These are phyloP conservation scores for Xanthia togata DNA, from an alignment of 2,888 invertebrate species.

Conservation along the genomic window DNA sequence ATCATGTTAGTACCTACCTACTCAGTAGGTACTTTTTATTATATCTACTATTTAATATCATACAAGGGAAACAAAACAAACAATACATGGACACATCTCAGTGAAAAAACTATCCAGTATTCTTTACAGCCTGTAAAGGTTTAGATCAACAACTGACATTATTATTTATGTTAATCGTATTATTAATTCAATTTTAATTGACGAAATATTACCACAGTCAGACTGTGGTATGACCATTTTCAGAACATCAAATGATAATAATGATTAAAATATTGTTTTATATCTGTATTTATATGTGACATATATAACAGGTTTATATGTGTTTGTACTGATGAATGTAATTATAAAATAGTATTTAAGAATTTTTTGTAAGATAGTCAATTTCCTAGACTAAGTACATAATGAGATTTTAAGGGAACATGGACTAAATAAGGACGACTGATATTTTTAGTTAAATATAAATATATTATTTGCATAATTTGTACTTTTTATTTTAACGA, in stretches of 20 bases:
- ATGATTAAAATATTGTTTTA: neutral
- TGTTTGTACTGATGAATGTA: conserved; percentile 34
- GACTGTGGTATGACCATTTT: neutral
- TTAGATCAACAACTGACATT: neutral
- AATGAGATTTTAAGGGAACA: conserved; percentile 31
- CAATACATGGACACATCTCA: neutral
- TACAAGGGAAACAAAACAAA: neutral
- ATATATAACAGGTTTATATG: conserved; percentile 36
- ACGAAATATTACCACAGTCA: neutral
- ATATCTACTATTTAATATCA: no score
- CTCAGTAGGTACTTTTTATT: no score
- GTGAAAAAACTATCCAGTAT: neutral
- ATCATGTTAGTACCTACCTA: no score
- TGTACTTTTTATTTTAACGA: conserved; percentile 11
- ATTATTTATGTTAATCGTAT: neutral
- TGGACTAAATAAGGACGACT: conserved; percentile 56
- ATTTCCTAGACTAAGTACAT: conserved; percentile 27
- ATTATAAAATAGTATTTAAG: conserved; percentile 5
- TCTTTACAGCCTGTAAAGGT: neutral
- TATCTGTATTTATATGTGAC: neutral
- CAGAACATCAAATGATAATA: neutral
- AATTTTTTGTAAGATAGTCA: conserved; percentile 35
- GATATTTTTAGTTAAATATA: conserved; percentile 44
- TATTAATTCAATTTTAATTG: neutral
- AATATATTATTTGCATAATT: conserved; percentile 9